phyloP scores from a whole-genome alignment of 2,113 vertebrate species.

The Ictidomys tridecemlineatus region DNA sequence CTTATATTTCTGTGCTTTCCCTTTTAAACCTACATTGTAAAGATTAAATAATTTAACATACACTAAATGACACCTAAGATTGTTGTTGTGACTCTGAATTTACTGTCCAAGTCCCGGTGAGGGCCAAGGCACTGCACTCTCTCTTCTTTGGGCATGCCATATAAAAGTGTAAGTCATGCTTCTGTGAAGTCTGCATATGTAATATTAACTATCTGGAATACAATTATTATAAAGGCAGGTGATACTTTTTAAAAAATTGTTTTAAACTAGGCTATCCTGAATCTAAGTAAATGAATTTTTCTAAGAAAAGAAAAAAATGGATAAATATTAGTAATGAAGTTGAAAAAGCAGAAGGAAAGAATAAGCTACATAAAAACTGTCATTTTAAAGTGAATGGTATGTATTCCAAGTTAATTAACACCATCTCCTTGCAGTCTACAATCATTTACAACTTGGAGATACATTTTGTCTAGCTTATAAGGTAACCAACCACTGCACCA shows the following conservation, averaged over 20 bases:
- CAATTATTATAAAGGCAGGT: conserved; percentile 5
- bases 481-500: background rate
- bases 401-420: conserved; percentile 64
- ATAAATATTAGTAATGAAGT: background rate
- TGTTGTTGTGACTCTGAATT: conserved; percentile 4
- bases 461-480: conserved; percentile 64
- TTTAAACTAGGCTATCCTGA: background rate
- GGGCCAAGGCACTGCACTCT: background rate
- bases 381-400: background rate
- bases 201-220: background rate
- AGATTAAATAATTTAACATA: background rate
- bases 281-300: conserved; percentile 51
- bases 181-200: background rate
- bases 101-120: background rate
- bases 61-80: background rate
- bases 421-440: conserved; percentile 10
- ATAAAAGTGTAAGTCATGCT: background rate
- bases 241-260: background rate
- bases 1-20: background rate
- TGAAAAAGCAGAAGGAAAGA: conserved; percentile 63
- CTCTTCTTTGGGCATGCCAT: background rate
- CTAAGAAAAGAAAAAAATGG: background rate
- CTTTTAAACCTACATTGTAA: background rate
- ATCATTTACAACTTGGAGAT: conserved; percentile 56
- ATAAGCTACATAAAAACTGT: conserved; percentile 16